A percentile compares a stretch with the other conserved stretches of the same genome.
These are phyloP conservation scores for Dryoscopus gambensis DNA, from an alignment of 2,113 vertebrate species.

Conservation along the genomic window DNA sequence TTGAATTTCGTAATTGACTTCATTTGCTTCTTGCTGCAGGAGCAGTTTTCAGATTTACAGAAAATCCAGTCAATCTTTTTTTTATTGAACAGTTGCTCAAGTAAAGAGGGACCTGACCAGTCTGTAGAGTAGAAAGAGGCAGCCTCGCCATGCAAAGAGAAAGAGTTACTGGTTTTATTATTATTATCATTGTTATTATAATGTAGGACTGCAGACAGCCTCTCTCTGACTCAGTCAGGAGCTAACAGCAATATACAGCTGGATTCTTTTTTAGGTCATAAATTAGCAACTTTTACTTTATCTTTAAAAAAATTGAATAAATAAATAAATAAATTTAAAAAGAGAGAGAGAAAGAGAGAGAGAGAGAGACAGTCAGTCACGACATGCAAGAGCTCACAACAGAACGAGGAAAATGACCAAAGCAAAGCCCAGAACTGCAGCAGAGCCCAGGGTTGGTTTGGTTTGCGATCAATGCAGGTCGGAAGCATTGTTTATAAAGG, in stretches of 20 bases:
- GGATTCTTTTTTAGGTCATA: constrained; percentile 19
- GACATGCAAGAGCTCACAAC: constrained; percentile 19
- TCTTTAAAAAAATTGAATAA: constrained; percentile 52
- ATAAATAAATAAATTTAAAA: constrained; percentile 4
- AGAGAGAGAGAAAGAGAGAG: neutral
- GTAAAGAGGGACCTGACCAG: neutral
- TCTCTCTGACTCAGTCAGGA: constrained; percentile 25
- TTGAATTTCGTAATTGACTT: neutral
- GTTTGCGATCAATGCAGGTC: constrained; percentile 45
- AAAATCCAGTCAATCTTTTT: neutral
- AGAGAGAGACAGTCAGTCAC: neutral
- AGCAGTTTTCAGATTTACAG: neutral
- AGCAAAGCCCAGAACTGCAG: constrained; percentile 38
- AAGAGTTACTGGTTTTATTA: constrained; percentile 7
- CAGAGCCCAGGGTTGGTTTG: constrained; percentile 41
- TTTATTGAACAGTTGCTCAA: neutral
- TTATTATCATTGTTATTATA: neutral
- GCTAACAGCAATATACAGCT: constrained; percentile 16
- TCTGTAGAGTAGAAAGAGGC: neutral
- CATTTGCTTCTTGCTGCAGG: neutral
- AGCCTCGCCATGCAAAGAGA: constrained; percentile 50
- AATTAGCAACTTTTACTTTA: constrained; percentile 34
- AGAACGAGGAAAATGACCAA: constrained; percentile 12
- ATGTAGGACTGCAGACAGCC: neutral
- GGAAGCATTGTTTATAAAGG: constrained; percentile 47